phyloP scores from a whole-genome alignment of 2,797 vertebrate genomes.

The Phoxinus dragarum region DNA sequence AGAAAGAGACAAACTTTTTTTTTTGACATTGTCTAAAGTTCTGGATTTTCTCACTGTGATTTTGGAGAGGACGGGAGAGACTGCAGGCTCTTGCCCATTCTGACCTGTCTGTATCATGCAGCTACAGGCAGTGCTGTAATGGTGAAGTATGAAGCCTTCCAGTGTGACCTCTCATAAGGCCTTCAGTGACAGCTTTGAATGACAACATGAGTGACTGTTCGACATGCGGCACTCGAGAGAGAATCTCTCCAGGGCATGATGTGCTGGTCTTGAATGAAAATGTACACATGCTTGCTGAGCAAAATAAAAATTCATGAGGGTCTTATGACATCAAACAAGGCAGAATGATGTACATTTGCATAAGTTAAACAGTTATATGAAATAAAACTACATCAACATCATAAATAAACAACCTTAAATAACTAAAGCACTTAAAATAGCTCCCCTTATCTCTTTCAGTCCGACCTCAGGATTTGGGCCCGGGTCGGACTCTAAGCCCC shows the following conservation, averaged over 20 bases:
- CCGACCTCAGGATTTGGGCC: slow-evolving; percentile 14
- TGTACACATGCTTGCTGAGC: slow-evolving; percentile 26
- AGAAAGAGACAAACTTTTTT: slow-evolving; percentile 14
- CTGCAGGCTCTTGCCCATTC: slow-evolving; percentile 40
- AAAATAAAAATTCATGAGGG: slow-evolving; percentile 40
- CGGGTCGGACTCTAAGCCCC: slow-evolving; percentile 21
- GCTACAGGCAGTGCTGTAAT: slow-evolving; percentile 32
- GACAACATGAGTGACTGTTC: slow-evolving; percentile 43
- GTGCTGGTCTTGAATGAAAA: slow-evolving; percentile 34
- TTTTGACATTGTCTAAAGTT: slow-evolving; percentile 18
- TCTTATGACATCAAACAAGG: slow-evolving; percentile 16
- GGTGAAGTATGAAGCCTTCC: slow-evolving; percentile 41
- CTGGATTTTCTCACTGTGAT: slow-evolving; percentile 9
- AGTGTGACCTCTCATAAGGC: slow-evolving; percentile 34
- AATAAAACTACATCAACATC: not conserved
- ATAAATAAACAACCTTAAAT: not conserved
- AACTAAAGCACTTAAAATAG: not conserved
- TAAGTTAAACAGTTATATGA: not conserved
- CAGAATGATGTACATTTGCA: not conserved
- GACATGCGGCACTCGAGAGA: slow-evolving; percentile 32
- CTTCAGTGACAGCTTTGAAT: slow-evolving; percentile 44
- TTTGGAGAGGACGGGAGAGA: slow-evolving; percentile 16
- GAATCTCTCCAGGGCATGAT: slow-evolving; percentile 27
- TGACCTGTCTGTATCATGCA: slow-evolving; percentile 40
- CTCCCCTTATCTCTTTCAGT: slow-evolving; percentile 23